Percentiles rank a stretch among this genome's conserved stretches.
phyloP scores from a whole-genome alignment of 2,113 vertebrate genomes.

The Struthidea cinerea region DNA sequence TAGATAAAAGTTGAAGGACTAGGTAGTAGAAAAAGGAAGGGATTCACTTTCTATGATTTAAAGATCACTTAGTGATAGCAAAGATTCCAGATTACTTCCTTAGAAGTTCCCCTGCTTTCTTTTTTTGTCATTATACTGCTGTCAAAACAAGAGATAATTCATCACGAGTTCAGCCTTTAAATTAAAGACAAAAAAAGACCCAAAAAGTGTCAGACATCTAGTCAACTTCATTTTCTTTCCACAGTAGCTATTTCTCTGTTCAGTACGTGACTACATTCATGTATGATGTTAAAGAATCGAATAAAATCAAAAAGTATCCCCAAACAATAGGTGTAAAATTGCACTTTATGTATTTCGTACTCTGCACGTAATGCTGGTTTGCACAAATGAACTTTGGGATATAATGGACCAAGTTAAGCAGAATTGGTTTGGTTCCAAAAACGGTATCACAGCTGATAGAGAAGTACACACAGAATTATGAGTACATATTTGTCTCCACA shows the following conservation, averaged over 20 bases:
- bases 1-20: background rate
- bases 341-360: background rate
- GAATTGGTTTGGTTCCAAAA: background rate
- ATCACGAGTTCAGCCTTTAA: background rate
- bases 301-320: background rate
- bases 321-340: background rate
- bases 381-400: background rate
- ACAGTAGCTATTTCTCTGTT: background rate
- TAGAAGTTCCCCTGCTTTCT: background rate
- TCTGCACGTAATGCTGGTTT: background rate
- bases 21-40: background rate
- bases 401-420: background rate
- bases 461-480: background rate
- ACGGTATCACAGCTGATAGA: background rate
- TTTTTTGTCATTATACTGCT: background rate
- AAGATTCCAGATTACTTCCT: background rate
- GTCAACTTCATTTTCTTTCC: background rate
- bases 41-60: background rate
- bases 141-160: background rate
- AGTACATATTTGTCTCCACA: background rate
- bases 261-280: background rate
- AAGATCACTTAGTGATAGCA: background rate
- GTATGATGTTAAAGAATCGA: background rate
- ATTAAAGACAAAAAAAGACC: background rate
- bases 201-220: background rate